Percentiles rank a stretch among this genome's conserved stretches.
Evolutionary conservation across 1,140 invertebrate species (phyloP).

Genomic region (Saccostrea cuccullata): DNA sequence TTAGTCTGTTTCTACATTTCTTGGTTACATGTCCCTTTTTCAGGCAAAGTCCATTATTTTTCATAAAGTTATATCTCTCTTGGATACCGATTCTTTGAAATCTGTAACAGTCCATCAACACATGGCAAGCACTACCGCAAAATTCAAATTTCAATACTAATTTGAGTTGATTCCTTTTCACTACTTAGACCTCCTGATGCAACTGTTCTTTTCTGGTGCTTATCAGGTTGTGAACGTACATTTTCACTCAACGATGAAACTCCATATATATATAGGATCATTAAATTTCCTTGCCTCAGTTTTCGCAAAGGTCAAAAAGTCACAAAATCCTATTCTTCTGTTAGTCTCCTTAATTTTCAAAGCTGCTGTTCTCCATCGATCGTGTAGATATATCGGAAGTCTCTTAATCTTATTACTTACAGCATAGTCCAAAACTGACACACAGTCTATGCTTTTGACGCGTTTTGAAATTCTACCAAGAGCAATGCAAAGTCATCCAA

Average conservation of each 20-base stretch:
- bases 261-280: conserved; percentile 48
- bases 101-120: too few species aligned
- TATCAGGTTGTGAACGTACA: neutral
- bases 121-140: conserved; percentile 7
- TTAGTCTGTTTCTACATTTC: conserved; percentile 45
- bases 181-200: too few species aligned
- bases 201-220: too few species aligned
- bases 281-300: conserved; percentile 51
- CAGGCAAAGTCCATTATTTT: conserved; percentile 45
- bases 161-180: neutral
- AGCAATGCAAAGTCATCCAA: conserved; percentile 54
- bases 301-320: conserved; percentile 52
- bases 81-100: too few species aligned
- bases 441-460: conserved; percentile 21
- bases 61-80: too few species aligned
- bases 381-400: conserved; percentile 45
- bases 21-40: conserved; percentile 49
- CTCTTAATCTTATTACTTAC: conserved; percentile 52
- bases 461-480: conserved; percentile 47
- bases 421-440: conserved; percentile 46
- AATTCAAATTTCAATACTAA: neutral
- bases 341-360: neutral
- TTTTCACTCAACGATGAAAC: neutral
- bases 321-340: neutral
- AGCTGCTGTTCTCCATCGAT: neutral